Evolutionary conservation across 2,888 invertebrate genomes (phyloP), one percentile per base, ranked within the genome.

Genomic region (Tiphia femorata): DNA sequence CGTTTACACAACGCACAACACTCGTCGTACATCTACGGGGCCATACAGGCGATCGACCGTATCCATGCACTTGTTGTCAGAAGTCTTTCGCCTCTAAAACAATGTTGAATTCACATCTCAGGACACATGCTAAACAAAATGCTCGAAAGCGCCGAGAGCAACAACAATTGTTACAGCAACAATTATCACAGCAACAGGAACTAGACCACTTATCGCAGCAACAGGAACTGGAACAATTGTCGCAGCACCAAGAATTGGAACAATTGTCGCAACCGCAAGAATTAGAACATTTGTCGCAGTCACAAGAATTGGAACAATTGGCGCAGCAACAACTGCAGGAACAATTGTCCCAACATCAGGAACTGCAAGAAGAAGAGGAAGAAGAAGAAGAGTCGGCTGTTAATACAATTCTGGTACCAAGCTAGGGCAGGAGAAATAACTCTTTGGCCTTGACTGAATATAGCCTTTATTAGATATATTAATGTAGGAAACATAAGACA

Each of bases 51-150:
- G 82, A 82, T 37, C 62, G 79, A 25, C 83, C 83, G 0, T 83
- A 83, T 51, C 81, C 82, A 0, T 83, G 83, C 59, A 77, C 78
- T 0, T 75, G 62, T 49, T 83, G 83, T 46, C 71, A 78, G 55
- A 83, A 83, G 56, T 81, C 81, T 2, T 83, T 83, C 25, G 83
- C 83, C 29, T 82, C 81, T 12, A 83, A 83, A 52, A 83, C 83
- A 0, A 83, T 83, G 83, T 65, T 83, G 23, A 83, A 83, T 54
- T 83, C 83, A 0, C 83, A 83, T 37, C 49, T 83, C 8, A 83
- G 81, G 53, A 83, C 82, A 0, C 83, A 83, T 57, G 83, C 82
- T 0, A 83, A 83, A 46, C 83, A 82, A 52, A 80, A 12, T 17
- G 72, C 72, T 3, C 50, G 64, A 0, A 69, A 68, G 5, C 71